Base-by-base conservation (phyloP, 2,797 vertebrate species). In the Helicolenus hilgendorfi region DNA sequence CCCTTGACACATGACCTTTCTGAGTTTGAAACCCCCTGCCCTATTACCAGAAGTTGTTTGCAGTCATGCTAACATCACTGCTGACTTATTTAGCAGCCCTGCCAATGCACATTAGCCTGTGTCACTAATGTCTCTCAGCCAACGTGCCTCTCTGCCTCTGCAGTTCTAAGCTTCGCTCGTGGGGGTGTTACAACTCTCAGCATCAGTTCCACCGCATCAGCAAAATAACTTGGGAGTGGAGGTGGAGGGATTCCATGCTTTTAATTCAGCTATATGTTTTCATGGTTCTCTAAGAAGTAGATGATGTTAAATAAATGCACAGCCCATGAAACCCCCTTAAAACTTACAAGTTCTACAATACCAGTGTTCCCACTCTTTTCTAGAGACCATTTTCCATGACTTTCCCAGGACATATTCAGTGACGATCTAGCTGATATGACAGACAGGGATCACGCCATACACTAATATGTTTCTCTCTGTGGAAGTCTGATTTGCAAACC, bases 11-110 rank as follows among this genome's bases (percentile, higher is more conserved):
- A 59, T 75, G 83, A 89, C 87, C 83, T 92, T 49, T 73, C 36
- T 69, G 71, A 79, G 55, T 79, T 65, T 84, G 36, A 87, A 63
- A 29, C 27, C 36, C 11, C 59, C 24, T 0, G 3, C 0, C 53
- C 22, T 29, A 35, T 72, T 73, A 62, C 81, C 82, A 89, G 78
- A 93, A 86, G 83, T 89, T 85, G 88, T 91, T 91, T 92, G 89
- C 79, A 73, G 84, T 68, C 82, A 65, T 86, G 75, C 72, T 89
- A 87, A 89, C 77, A 80, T 81, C 73, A 64, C 58, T 73, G 27
- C 81, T 95, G 89, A 94, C 82, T 94, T 92, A 95, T 95, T 95
- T 88, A 96, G 72, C 77, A 85, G 69, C 53, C 63, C 58, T 74
- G 77, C 83, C 76, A 78, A 69, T 64, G 87, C 77, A 81, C 74